These are phyloP conservation scores for Malthinus flaveolus DNA, from an alignment of 2,888 invertebrate species.

Conservation along the genomic window DNA sequence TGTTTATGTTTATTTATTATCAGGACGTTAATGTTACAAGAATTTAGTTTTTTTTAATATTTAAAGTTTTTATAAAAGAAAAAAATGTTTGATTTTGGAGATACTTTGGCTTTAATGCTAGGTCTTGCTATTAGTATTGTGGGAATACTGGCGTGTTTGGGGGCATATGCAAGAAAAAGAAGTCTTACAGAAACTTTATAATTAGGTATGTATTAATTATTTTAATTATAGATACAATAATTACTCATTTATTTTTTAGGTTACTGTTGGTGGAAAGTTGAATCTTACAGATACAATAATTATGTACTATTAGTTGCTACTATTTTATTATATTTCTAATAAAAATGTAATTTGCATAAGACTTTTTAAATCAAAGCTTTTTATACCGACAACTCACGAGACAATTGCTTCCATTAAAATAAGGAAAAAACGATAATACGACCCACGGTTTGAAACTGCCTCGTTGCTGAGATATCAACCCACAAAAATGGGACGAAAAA, in stretches of 20 bases:
- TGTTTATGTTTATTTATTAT: too few species aligned
- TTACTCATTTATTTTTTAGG: not conserved
- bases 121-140: conserved; percentile 63
- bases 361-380: not conserved
- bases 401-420: not conserved
- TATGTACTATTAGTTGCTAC: not conserved
- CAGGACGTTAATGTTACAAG: too few species aligned
- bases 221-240: not conserved
- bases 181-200: conserved; percentile 51
- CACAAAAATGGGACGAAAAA: too few species aligned
- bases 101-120: conserved; percentile 67
- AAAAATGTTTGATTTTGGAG: conserved; percentile 65
- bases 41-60: not conserved
- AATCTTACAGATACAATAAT: not conserved
- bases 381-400: not conserved
- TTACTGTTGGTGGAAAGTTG: not conserved
- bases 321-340: not conserved
- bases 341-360: not conserved
- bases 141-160: conserved; percentile 69
- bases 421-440: too few species aligned
- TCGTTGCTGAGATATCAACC: too few species aligned
- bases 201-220: conserved; percentile 1
- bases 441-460: too few species aligned
- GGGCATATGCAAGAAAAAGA: conserved; percentile 68
- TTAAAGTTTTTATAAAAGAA: not conserved